phyloP scores from a whole-genome alignment of 2,888 invertebrate species.

The Pemphredon lugubris region DNA sequence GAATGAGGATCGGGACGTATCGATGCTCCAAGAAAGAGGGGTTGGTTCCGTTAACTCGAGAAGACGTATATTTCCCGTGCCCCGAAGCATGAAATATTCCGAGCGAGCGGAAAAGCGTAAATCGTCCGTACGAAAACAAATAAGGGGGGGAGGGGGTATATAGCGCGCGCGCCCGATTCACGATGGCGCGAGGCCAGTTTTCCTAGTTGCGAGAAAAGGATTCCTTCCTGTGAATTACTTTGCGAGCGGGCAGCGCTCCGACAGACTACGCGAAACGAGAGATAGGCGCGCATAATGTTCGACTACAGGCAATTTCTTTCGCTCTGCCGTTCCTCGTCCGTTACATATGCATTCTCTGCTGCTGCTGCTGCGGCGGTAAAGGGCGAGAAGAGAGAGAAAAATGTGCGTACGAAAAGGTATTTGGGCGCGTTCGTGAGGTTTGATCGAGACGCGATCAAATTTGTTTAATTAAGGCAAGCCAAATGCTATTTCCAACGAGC shows the following conservation, averaged over 20 bases:
- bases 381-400: neutral
- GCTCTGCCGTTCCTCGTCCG: conserved; percentile 34
- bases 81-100: neutral
- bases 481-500: too few relatives aligned
- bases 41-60: too few relatives aligned
- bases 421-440: too few relatives aligned
- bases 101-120: conserved; percentile 2
- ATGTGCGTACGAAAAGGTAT: too few relatives aligned
- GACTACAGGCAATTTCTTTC: conserved; percentile 34
- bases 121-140: conserved; percentile 16
- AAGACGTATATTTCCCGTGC: too few relatives aligned
- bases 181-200: conserved; percentile 26
- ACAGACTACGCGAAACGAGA: neutral
- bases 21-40: too few relatives aligned
- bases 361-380: conserved; percentile 11
- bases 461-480: too few relatives aligned
- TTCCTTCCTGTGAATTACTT: conserved; percentile 11
- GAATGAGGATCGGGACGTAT: neutral
- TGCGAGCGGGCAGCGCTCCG: neutral
- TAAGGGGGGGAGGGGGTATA: neutral
- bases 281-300: neutral
- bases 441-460: too few relatives aligned
- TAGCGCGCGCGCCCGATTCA: too few relatives aligned
- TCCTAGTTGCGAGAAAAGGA: conserved; percentile 1
- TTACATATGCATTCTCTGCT: conserved; percentile 25